phyloP scores from a whole-genome alignment of 1,140 invertebrate genomes.

The Drosophila pectinifera region DNA sequence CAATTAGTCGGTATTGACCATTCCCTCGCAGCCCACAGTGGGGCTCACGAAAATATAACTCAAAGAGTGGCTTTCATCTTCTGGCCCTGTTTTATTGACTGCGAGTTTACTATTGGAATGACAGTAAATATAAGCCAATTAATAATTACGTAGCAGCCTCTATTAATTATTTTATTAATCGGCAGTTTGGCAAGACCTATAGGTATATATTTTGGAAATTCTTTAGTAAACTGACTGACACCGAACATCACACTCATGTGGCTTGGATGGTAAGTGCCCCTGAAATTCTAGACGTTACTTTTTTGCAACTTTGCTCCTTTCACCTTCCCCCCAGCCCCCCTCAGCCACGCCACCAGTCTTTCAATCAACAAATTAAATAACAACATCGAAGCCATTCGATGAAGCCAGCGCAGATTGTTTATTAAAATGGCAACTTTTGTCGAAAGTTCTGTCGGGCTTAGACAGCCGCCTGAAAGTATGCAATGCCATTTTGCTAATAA shows the following conservation, averaged over 20 bases:
- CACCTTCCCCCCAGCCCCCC: background rate
- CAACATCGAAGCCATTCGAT: conserved; percentile 18
- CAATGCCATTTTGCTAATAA: background rate
- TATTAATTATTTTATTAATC: background rate
- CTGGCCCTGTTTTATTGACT: too few species aligned
- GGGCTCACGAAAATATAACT: background rate
- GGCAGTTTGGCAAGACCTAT: too few species aligned
- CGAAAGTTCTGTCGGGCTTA: conserved; percentile 10
- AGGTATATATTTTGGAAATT: too few species aligned
- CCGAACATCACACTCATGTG: conserved; percentile 8
- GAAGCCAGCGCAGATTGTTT: conserved; percentile 27
- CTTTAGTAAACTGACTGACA: too few species aligned
- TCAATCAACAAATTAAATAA: conserved; percentile 60
- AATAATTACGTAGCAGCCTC: background rate
- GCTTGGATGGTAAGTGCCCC: conserved; percentile 7
- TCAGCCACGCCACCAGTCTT: background rate
- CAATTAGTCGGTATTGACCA: conserved; percentile 74
- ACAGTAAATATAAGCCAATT: too few species aligned
- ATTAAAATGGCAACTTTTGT: conserved; percentile 37
- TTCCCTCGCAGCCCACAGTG: conserved; percentile 21
- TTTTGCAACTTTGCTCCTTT: conserved; percentile 32
- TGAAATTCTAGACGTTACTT: conserved; percentile 21
- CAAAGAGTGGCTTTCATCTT: background rate
- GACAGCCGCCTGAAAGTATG: conserved; percentile 1
- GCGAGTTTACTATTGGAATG: too few species aligned